phyloP scores from a whole-genome alignment of 2,888 invertebrate genomes.

The Drosophila kanekoi region DNA sequence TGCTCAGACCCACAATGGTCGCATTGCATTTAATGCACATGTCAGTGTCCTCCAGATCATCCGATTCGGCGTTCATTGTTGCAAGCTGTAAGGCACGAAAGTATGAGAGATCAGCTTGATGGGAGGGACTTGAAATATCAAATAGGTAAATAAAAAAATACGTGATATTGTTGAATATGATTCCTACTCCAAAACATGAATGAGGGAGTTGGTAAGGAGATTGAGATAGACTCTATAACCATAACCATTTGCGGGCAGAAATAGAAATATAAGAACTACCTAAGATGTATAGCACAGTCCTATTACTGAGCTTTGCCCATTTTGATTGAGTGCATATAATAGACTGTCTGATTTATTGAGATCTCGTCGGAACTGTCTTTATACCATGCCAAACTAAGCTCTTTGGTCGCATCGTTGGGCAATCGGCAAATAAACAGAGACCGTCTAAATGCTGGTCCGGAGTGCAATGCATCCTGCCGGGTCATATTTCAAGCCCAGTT shows the following conservation, averaged over 20 bases:
- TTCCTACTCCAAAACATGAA: too few species aligned
- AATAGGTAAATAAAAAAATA: too few species aligned
- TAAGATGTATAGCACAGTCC: too few species aligned
- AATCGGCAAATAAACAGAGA: constrained; percentile 11
- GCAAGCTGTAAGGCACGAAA: background rate
- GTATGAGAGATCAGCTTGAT: too few species aligned
- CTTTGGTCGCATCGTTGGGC: constrained; percentile 3
- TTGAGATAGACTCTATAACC: too few species aligned
- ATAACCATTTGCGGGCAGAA: too few species aligned
- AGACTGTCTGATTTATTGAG: constrained; percentile 36
- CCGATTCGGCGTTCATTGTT: constrained; percentile 27
- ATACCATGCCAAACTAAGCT: constrained; percentile 25
- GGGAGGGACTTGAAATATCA: too few species aligned
- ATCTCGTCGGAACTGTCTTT: constrained; percentile 9
- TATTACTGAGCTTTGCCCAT: background rate
- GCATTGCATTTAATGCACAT: constrained; percentile 94
- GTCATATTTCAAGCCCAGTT: constrained; percentile 63
- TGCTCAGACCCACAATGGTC: constrained; percentile 93
- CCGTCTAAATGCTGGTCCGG: constrained; percentile 5
- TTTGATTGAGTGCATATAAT: constrained; percentile 26
- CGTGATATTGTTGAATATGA: too few species aligned
- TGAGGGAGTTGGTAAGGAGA: too few species aligned
- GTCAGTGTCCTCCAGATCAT: constrained; percentile 92
- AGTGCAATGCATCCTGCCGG: constrained; percentile 26
- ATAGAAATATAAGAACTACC: too few species aligned